phyloP scores from a whole-genome alignment of 2,113 vertebrate species.

The Litocranius walleri region DNA sequence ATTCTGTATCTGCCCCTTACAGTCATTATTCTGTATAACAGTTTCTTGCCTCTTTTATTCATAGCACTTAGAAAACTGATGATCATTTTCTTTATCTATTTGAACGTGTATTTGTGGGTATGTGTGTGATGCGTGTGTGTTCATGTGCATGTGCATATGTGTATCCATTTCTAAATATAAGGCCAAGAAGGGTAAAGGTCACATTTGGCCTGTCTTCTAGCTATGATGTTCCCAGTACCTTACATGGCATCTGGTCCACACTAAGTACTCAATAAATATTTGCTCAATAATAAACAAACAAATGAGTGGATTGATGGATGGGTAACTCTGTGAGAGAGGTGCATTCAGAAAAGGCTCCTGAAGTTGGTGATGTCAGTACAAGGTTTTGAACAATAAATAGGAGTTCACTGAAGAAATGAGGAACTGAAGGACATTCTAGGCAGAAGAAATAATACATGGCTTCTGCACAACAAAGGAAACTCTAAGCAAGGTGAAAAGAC shows the following conservation, averaged over 20 bases:
- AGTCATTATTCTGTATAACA: not conserved
- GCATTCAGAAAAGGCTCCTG: not conserved
- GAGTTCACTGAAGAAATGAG: not conserved
- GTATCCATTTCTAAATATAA: not conserved
- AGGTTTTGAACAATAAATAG: not conserved
- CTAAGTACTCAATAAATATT: constrained; percentile 2
- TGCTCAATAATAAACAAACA: not conserved
- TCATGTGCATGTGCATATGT: not conserved
- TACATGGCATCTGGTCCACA: not conserved
- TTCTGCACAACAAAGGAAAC: too few relatives aligned
- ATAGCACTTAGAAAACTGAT: not conserved
- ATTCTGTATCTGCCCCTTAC: not conserved
- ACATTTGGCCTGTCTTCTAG: not conserved
- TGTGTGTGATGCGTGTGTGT: not conserved
- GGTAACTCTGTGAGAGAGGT: not conserved
- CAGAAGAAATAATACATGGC: not conserved
- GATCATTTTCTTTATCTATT: not conserved
- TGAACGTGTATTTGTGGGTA: not conserved
- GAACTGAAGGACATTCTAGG: not conserved
- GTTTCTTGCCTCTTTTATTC: not conserved
- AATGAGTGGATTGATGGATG: not conserved
- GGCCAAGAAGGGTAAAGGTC: not conserved
- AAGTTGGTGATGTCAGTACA: not conserved
- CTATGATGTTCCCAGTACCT: not conserved
- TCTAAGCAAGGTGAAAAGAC: too few relatives aligned